These are phyloP conservation scores for Grapholita molesta DNA, from an alignment of 1,140 invertebrate species.

Conservation along the genomic window DNA sequence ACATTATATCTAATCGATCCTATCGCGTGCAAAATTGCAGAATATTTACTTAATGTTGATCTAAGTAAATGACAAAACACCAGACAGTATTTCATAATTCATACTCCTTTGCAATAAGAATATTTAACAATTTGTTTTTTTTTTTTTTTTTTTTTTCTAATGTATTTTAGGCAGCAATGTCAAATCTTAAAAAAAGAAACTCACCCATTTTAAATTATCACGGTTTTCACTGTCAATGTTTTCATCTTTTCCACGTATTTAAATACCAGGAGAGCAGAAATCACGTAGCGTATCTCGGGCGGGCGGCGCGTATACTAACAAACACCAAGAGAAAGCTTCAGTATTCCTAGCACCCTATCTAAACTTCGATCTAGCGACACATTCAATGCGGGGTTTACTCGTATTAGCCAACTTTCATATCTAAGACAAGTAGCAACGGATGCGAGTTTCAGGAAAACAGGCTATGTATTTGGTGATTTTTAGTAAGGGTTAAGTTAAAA, in stretches of 20 bases:
- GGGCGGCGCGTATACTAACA: conserved; percentile 25
- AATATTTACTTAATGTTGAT: no score
- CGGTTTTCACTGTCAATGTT: background rate
- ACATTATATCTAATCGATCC: no score
- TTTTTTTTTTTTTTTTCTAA: no score
- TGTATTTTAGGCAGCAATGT: no score
- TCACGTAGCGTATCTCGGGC: conserved; percentile 29
- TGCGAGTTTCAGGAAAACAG: background rate
- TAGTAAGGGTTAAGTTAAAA: background rate
- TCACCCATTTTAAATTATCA: background rate
- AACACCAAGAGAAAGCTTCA: background rate
- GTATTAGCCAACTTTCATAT: background rate
- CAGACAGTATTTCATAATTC: no score
- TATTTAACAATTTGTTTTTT: no score
- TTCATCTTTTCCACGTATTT: background rate
- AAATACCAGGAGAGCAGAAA: conserved; percentile 29
- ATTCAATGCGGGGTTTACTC: background rate
- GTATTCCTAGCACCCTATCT: background rate
- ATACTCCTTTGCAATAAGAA: no score
- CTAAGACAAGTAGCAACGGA: background rate
- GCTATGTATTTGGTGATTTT: background rate
- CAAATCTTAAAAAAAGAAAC: background rate
- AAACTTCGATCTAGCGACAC: background rate
- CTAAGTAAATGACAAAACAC: no score
- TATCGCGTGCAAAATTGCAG: no score